Percentiles rank a stretch among this genome's conserved stretches.
These are phyloP conservation scores for Lasioglossum vierecki DNA, from an alignment of 2,888 invertebrate genomes.

Conservation along the genomic window DNA sequence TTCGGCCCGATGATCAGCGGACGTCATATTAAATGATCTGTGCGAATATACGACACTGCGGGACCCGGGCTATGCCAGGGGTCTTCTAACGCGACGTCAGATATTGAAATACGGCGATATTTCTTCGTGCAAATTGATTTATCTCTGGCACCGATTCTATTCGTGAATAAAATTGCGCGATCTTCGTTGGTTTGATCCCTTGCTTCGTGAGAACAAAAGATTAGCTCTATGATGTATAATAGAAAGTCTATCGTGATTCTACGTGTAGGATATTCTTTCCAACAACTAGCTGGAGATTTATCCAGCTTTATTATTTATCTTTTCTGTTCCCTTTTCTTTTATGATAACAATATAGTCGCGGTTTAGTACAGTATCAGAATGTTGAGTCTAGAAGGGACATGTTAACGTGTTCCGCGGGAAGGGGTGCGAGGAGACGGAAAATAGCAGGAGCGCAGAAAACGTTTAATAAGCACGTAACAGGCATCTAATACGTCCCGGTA, in stretches of 20 bases:
- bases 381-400: background rate
- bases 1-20: conserved; percentile 17
- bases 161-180: background rate
- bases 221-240: background rate
- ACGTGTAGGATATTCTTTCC: background rate
- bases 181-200: too few species aligned
- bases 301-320: too few species aligned
- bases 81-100: background rate
- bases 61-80: background rate
- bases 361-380: background rate
- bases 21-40: conserved; percentile 37
- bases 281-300: too few species aligned
- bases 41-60: conserved; percentile 20
- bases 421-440: background rate
- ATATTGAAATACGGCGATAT: background rate
- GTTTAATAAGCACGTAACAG: conserved; percentile 60
- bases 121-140: background rate
- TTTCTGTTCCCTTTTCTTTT: too few species aligned
- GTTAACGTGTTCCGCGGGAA: background rate
- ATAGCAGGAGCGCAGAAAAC: background rate
- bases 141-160: background rate
- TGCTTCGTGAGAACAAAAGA: background rate
- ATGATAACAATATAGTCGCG: background rate
- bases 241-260: background rate
- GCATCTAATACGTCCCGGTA: conserved; percentile 48